These are phyloP conservation scores for Scaptomyza pallida DNA, from an alignment of 1,140 invertebrate genomes.

Conservation along the genomic window DNA sequence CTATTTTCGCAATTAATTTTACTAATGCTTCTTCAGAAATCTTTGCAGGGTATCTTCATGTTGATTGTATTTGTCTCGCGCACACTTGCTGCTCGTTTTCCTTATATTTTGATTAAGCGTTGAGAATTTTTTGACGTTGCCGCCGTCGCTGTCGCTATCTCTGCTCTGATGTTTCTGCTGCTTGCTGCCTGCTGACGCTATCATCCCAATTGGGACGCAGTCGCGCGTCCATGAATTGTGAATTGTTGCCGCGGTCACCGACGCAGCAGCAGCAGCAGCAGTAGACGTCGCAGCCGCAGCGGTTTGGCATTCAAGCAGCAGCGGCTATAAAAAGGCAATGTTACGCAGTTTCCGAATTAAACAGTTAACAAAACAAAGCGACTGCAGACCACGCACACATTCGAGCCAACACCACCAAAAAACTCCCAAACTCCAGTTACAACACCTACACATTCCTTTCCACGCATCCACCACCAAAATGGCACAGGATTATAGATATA, in stretches of 20 bases:
- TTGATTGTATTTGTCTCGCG: background rate
- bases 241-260: slow-evolving; percentile 31
- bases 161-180: slow-evolving; percentile 10
- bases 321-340: slow-evolving; percentile 76
- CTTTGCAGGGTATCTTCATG: background rate
- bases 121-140: slow-evolving; percentile 71
- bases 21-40: too few species aligned
- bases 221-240: slow-evolving; percentile 17
- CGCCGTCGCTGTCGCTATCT: slow-evolving; percentile 10
- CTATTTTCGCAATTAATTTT: too few species aligned
- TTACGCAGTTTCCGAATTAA: slow-evolving; percentile 80
- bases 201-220: slow-evolving; percentile 34
- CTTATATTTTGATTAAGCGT: slow-evolving; percentile 67
- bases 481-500: slow-evolving; percentile 20
- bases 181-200: slow-evolving; percentile 25
- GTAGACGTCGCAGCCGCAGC: slow-evolving; percentile 9
- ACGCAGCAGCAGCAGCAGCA: slow-evolving; percentile 13
- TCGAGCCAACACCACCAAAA: background rate
- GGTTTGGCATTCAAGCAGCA: slow-evolving; percentile 9
- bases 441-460: background rate
- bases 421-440: background rate
- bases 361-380: slow-evolving; percentile 73
- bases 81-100: slow-evolving; percentile 22
- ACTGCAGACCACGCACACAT: slow-evolving; percentile 35
- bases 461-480: slow-evolving; percentile 22